Conservation (phyloP, 2,888 invertebrate species). For the Arge pagana region DNA sequence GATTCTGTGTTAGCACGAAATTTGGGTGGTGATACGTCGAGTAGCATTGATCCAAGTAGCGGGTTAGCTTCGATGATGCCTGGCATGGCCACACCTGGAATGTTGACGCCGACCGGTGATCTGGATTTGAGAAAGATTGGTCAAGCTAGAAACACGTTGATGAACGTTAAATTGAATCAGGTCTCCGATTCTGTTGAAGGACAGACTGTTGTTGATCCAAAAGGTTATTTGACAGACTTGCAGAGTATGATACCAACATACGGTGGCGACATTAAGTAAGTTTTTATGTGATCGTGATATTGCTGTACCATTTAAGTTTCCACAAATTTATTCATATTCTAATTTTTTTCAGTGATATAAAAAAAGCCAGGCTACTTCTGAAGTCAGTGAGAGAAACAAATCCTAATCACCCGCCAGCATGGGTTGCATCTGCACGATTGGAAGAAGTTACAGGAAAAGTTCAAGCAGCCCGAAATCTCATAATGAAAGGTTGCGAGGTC, state of each 20-base stretch:
- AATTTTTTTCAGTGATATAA: conserved; percentile 79
- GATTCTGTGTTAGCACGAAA: conserved; percentile 92
- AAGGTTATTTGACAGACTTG: conserved; percentile 98
- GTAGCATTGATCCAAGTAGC: conserved; percentile 81
- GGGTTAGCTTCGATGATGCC: conserved; percentile 88
- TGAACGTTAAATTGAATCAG: conserved; percentile 90
- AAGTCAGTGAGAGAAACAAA: conserved; percentile 98
- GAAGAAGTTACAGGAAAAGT: conserved; percentile 98
- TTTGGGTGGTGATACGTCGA: conserved; percentile 78
- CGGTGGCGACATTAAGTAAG: conserved; percentile 91
- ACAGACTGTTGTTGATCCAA: conserved; percentile 99
- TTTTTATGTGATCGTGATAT: conserved; percentile 6
- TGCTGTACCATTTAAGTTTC: background rate
- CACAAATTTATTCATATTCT: background rate
- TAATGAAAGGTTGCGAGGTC: conserved; percentile 98
- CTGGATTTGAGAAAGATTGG: conserved; percentile 98
- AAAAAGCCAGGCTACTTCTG: conserved; percentile 90
- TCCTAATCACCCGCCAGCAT: conserved; percentile 98
- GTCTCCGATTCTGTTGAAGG: conserved; percentile 98
- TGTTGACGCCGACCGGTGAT: conserved; percentile 86
- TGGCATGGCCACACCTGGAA: conserved; percentile 82
- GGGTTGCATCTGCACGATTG: conserved; percentile 97
- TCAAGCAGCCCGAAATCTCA: conserved; percentile 94
- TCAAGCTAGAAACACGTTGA: conserved; percentile 96
- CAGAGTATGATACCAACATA: conserved; percentile 99